Percentiles rank a stretch among this genome's conserved stretches.
Conservation (phyloP, 2,888 invertebrate species). For the Saturnia japonica region DNA sequence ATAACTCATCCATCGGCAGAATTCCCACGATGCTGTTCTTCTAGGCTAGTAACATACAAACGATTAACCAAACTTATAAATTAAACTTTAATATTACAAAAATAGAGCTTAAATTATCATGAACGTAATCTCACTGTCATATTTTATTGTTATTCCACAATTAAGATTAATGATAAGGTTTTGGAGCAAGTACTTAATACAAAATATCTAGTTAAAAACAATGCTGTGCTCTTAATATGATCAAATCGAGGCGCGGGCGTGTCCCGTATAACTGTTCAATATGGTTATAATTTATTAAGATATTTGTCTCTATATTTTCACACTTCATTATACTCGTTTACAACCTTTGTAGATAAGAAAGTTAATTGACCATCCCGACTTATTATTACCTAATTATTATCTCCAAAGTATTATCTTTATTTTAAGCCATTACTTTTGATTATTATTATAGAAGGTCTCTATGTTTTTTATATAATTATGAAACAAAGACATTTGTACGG, state of each 20-base stretch:
- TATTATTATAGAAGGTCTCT: too few species aligned
- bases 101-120: conserved; percentile 50
- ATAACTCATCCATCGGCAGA: conserved; percentile 69
- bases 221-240: conserved; percentile 57
- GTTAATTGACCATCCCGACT: neutral
- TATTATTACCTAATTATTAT: conserved; percentile 2
- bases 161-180: conserved; percentile 82
- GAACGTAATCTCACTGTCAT: conserved; percentile 59
- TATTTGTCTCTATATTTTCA: conserved; percentile 14
- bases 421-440: neutral
- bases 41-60: conserved; percentile 69
- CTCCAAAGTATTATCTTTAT: neutral
- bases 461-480: neutral
- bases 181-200: conserved; percentile 79
- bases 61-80: conserved; percentile 56
- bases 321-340: conserved; percentile 11
- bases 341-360: conserved; percentile 4
- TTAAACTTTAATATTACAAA: conserved; percentile 55
- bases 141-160: conserved; percentile 81
- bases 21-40: conserved; percentile 81
- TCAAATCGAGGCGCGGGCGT: conserved; percentile 68
- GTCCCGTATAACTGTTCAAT: conserved; percentile 44
- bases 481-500: too few species aligned
- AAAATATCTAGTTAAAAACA: conserved; percentile 73
- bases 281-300: conserved; percentile 47